Conservation (phyloP, 2,888 invertebrate species). For the Peribatodes rhomboidaria region DNA sequence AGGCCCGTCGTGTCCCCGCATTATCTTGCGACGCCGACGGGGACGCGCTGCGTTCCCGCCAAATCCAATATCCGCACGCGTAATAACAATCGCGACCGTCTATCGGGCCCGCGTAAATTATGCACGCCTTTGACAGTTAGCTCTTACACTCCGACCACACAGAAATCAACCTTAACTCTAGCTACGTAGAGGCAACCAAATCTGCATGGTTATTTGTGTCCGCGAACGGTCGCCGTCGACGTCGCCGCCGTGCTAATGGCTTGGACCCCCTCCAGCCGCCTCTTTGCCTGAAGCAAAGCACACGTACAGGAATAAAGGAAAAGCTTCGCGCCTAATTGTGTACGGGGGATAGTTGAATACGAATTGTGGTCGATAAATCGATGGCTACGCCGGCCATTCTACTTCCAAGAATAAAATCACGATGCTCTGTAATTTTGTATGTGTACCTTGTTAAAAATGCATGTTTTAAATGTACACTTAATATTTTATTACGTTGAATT, state of each 20-base stretch:
- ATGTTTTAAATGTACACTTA: too few relatives aligned
- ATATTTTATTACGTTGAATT: not conserved
- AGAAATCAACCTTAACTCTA: slow-evolving; percentile 52
- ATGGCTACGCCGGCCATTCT: slow-evolving; percentile 35
- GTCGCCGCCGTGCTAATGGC: slow-evolving; percentile 79
- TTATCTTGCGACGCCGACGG: slow-evolving; percentile 69
- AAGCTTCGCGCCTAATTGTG: slow-evolving; percentile 72
- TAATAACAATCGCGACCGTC: slow-evolving; percentile 85
- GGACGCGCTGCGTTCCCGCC: slow-evolving; percentile 66
- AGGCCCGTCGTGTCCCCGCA: slow-evolving; percentile 50
- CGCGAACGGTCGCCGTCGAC: slow-evolving; percentile 73
- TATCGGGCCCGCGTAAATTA: slow-evolving; percentile 85
- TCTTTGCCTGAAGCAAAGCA: slow-evolving; percentile 64
- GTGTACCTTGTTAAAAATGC: too few relatives aligned
- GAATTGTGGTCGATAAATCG: slow-evolving; percentile 60
- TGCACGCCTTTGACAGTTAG: slow-evolving; percentile 68
- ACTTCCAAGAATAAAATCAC: not conserved
- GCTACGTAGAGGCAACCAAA: slow-evolving; percentile 11
- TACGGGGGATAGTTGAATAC: slow-evolving; percentile 64
- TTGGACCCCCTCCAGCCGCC: slow-evolving; percentile 64
- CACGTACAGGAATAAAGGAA: slow-evolving; percentile 76
- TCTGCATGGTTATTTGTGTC: slow-evolving; percentile 47
- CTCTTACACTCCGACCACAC: slow-evolving; percentile 30
- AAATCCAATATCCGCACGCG: slow-evolving; percentile 84
- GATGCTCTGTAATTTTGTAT: too few relatives aligned